phyloP scores from a whole-genome alignment of 2,888 invertebrate genomes.

The Hirtodrosophila trivittata region DNA sequence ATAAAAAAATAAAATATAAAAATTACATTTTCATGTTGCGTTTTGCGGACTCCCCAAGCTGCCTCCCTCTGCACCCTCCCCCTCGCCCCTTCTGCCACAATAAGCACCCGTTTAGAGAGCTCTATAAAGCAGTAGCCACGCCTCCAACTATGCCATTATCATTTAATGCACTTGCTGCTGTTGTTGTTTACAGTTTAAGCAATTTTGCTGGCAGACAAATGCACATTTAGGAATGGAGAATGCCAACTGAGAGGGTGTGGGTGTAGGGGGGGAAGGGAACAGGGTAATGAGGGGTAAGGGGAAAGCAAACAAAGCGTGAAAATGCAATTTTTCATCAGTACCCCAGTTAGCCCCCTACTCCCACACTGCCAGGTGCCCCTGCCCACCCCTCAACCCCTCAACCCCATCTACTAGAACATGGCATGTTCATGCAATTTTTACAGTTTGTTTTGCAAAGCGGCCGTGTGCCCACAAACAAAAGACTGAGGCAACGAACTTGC shows the following conservation, averaged over 20 bases:
- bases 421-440: slow-evolving; percentile 71
- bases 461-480: slow-evolving; percentile 59
- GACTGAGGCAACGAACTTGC: slow-evolving; percentile 78
- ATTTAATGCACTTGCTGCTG: slow-evolving; percentile 24
- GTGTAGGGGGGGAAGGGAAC: slow-evolving; percentile 2
- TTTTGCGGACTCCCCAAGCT: slow-evolving; percentile 26
- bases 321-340: slow-evolving; percentile 73
- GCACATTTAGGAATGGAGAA: slow-evolving; percentile 49
- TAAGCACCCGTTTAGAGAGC: not conserved
- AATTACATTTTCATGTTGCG: slow-evolving; percentile 31
- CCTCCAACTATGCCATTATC: slow-evolving; percentile 54
- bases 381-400: not conserved
- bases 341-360: not conserved
- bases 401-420: slow-evolving; percentile 51
- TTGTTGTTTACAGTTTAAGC: slow-evolving; percentile 37
- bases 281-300: not conserved
- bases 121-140: slow-evolving; percentile 43
- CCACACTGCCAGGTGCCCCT: not conserved
- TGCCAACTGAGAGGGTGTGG: slow-evolving; percentile 4
- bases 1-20: slow-evolving; percentile 10
- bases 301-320: slow-evolving; percentile 80
- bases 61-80: not conserved
- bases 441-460: slow-evolving; percentile 77
- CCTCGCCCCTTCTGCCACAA: not conserved
- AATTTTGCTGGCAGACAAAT: slow-evolving; percentile 58